These are phyloP conservation scores for Cephalopterus ornatus DNA, from an alignment of 2,113 vertebrate genomes.

Conservation along the genomic window DNA sequence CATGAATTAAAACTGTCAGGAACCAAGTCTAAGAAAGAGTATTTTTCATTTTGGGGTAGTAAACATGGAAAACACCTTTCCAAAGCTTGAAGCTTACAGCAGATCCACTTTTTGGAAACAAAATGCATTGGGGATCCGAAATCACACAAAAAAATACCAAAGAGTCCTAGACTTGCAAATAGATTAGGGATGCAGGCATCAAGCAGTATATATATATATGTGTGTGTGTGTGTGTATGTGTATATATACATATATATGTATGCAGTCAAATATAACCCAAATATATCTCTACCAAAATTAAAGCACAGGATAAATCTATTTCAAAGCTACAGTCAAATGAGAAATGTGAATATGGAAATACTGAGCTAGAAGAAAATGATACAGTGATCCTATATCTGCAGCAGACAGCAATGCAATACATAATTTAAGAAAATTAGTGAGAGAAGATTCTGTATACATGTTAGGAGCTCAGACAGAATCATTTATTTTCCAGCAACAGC, in stretches of 20 bases:
- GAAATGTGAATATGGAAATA: neutral
- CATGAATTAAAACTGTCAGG: neutral
- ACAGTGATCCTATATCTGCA: neutral
- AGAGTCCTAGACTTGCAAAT: neutral
- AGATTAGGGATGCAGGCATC: neutral
- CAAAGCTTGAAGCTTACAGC: neutral
- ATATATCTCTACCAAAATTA: neutral
- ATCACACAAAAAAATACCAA: neutral
- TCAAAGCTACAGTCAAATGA: neutral
- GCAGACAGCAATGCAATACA: neutral
- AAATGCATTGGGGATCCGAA: neutral
- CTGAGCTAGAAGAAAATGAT: neutral
- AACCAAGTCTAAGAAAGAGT: neutral
- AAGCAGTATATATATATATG: neutral
- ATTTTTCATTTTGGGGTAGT: neutral
- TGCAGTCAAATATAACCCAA: neutral
- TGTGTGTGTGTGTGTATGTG: too few species aligned
- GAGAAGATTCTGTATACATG: conserved; percentile 9
- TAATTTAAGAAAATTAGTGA: conserved; percentile 58
- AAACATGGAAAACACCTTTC: neutral
- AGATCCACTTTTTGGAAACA: neutral
- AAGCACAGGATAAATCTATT: neutral
- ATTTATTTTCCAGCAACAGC: conserved; percentile 60
- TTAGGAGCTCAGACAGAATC: conserved; percentile 44
- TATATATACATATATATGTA: neutral